Base-by-base conservation (phyloP, 2,888 invertebrate genomes). In the Pelosia muscerda region DNA sequence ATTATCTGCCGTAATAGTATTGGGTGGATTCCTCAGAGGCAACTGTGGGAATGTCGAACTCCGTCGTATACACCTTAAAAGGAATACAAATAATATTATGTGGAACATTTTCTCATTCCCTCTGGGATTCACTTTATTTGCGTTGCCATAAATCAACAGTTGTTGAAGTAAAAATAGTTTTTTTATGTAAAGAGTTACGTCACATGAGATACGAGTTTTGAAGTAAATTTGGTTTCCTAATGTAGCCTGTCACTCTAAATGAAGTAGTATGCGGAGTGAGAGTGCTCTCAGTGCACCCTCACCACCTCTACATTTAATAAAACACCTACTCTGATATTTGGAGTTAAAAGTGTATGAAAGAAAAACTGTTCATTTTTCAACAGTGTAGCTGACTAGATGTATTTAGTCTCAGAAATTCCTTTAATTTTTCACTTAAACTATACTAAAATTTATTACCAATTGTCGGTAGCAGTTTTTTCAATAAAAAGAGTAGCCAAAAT, bases 21-120 rank as follows among this genome's bases (percentile, higher is more conserved):
- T 23, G 54, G 13, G 31, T 8, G 57, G 54, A 63, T 58, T 58
- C 38, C 31, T 60, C 6, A 19, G 55, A 67, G 55, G 23, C 22
- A 53, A 63, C 55, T 26, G 49, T 34, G 62, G 55, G 54, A 59
- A 63, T 54, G 34, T n/a, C n/a, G 66, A 34, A 4, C 1, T 23
- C 28, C 13, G 23, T 66, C 66, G 25, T 15, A 34, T 70, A 62
- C 53, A 66, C 58, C 64, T 61, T 64, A 69, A 74, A 72, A 73
- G 73, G 69, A 56, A 73, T 71, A 57, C 58, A 73, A 80, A 80
- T 76, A 74, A 65, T 60, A 71, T 79, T 80, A 78, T 25, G 26
- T 28, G 61, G 59, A 61, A 66, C 55, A 65, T 54, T 63, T 60
- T 65, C 34, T 66, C 11, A 56, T 61, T 54, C 63, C 57, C 53